Conservation (phyloP, 2,888 invertebrate genomes). For the Yponomeuta cagnagella region DNA sequence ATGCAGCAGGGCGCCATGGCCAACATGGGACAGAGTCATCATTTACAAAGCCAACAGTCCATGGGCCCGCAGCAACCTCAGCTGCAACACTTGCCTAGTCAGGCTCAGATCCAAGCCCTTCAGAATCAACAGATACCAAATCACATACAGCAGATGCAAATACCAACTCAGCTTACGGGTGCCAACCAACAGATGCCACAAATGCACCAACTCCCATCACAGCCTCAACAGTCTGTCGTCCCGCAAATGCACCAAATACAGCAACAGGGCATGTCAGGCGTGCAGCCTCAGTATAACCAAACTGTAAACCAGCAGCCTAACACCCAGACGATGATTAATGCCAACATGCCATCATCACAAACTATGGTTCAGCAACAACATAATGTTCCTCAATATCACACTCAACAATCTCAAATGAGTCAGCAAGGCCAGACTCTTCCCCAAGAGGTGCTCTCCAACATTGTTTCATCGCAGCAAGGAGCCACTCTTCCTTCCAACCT, state of each 20-base stretch:
- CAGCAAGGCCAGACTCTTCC: constrained; percentile 69
- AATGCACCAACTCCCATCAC: constrained; percentile 68
- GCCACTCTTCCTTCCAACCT: constrained; percentile 63
- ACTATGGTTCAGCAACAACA: constrained; percentile 70
- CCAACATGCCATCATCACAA: constrained; percentile 63
- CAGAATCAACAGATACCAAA: constrained; percentile 74
- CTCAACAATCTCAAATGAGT: constrained; percentile 66
- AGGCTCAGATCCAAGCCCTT: constrained; percentile 69
- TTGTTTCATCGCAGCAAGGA: constrained; percentile 69
- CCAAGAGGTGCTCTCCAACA: constrained; percentile 68
- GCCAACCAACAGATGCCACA: constrained; percentile 69
- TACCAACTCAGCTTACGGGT: constrained; percentile 60
- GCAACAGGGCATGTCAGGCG: constrained; percentile 63
- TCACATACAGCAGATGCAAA: constrained; percentile 73
- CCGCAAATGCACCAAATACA: constrained; percentile 71
- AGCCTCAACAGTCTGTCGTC: constrained; percentile 70
- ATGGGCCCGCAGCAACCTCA: constrained; percentile 68
- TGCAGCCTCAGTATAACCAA: constrained; percentile 73
- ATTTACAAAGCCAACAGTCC: constrained; percentile 62
- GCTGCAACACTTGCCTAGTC: constrained; percentile 67
- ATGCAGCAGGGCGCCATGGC: constrained; percentile 71
- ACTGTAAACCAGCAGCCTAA: constrained; percentile 66
- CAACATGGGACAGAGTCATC: constrained; percentile 64
- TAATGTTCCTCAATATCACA: constrained; percentile 67
- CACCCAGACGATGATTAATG: constrained; percentile 63